Base-by-base conservation (phyloP, 2,888 invertebrate genomes). In the Nebria brevicollis region DNA sequence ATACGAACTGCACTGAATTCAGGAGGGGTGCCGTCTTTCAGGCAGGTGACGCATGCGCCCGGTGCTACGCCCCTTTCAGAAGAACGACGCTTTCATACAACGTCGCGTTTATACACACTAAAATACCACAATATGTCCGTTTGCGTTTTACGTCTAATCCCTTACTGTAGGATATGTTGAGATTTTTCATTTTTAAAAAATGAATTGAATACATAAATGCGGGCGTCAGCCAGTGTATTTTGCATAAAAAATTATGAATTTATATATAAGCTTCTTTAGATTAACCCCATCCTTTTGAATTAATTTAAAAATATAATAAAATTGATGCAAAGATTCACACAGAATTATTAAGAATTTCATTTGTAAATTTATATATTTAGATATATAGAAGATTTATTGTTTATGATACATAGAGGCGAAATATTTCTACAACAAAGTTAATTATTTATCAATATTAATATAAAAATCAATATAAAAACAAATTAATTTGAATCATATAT, bases 11-110 rank as follows among this genome's bases (percentile, higher is more conserved):
- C 75, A 76, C 81, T 81, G 81, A 54, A 41, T 66, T 42, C 43
- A 25, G 41, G 13, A 75, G 75, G 75, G 75, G 75, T 54, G 76
- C 34, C n/a, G 41, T 20, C 54, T 66, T 7, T 70, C 26, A 15
- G 66, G 6, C 43, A 26, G 8, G n/a, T 75, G 70, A 54, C 81
- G 81, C 81, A 81, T 64, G 81, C 80, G 76, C 75, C 41, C 8
- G 10, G 70, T 26, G 64, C 72, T 64, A 65, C 81, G 81, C 81
- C 81, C 72, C 75, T 75, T 81, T 81, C 66, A 10, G 25, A 68
- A 54, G 81, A 70, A 75, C 8, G 81, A 64, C 13, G 34, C 70
- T 15, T 25, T 34, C 73, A 11, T 73, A 34, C 73, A 41, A 73
- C 43, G 15, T 41, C 43, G 41, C 15, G 42, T 73, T 41, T n/a